A percentile compares a stretch with the other conserved stretches of the same genome.
Conservation (phyloP, 2,797 vertebrate genomes). For the Nannoperca australis region DNA sequence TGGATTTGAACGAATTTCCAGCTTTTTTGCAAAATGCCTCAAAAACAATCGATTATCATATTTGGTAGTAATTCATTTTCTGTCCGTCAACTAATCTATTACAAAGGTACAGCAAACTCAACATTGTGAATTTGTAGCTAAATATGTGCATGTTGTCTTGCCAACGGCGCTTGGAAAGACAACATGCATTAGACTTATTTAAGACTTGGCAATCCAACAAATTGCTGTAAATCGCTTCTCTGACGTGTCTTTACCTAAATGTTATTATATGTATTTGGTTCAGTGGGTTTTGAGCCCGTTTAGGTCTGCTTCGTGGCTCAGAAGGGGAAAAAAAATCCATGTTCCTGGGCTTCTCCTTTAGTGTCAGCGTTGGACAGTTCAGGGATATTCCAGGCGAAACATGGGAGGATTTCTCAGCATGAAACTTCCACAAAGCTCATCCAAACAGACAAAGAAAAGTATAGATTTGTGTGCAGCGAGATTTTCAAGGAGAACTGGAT, state of each 20-base stretch:
- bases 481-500: not conserved
- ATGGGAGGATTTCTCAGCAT: not conserved
- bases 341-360: not conserved
- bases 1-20: no score
- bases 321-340: not conserved
- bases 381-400: not conserved
- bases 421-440: not conserved
- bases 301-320: not conserved
- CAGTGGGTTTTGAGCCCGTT: not conserved
- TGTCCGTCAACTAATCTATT: not conserved
- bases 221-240: not conserved
- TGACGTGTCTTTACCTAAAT: not conserved
- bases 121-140: not conserved
- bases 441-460: not conserved
- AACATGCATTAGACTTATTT: no score
- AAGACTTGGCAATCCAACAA: not conserved
- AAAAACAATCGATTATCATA: not conserved
- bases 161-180: not conserved
- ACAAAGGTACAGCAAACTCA: not conserved
- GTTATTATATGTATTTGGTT: not conserved
- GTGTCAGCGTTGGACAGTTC: not conserved
- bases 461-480: not conserved
- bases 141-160: not conserved
- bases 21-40: not conserved
- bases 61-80: not conserved